Evolutionary conservation across 2,797 vertebrate species (phyloP), one percentile per base, ranked within the genome.

Genomic region (Crypturellus tataupa): DNA sequence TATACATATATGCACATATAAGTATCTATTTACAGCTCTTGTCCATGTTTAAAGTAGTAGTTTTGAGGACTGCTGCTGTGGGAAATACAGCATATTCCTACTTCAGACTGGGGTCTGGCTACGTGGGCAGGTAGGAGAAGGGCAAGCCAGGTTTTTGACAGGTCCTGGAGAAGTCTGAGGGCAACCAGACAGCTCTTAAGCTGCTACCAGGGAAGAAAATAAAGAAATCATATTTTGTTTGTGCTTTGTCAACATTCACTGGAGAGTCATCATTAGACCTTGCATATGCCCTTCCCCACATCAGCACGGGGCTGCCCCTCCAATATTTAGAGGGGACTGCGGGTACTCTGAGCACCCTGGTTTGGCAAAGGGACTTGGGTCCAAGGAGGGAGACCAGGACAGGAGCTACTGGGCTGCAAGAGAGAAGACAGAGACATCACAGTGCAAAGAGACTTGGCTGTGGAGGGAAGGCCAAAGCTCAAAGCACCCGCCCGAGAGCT

Each of bases 191-290:
- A 59, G 25, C 39, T 7, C 21, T 70, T 16, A 40, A 46, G 58
- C 64, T 53, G 56, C 11, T 65, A 58, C 3, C 2, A 88, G 78
- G 77, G 25, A 90, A 91, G 88, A 94, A 93, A 96, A 92, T 81
- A 95, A 95, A 96, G 73, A 90, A 93, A 92, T 94, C 23, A 1
- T 56, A 27, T 64, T 91, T 86, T 55, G 44, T 44, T 84, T 11
- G 3, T 20, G 60, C 67, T 86, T 53, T 18, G 78, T 67, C 81
- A 94, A 85, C 39, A 17, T 46, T 84, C 46, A 1, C 67, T 46
- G 12, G 69, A 63, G 79, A 91, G 83, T 62, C 46, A 31, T 20
- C 49, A 95, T 75, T 59, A 85, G 94, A 58, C 33, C 35, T 29
- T 6, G 35, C 49, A 62, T n/a, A n/a, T 39, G 67, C 46, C 86